Conservation (phyloP, 2,888 invertebrate species). For the Caenorhabditis parvicauda region DNA sequence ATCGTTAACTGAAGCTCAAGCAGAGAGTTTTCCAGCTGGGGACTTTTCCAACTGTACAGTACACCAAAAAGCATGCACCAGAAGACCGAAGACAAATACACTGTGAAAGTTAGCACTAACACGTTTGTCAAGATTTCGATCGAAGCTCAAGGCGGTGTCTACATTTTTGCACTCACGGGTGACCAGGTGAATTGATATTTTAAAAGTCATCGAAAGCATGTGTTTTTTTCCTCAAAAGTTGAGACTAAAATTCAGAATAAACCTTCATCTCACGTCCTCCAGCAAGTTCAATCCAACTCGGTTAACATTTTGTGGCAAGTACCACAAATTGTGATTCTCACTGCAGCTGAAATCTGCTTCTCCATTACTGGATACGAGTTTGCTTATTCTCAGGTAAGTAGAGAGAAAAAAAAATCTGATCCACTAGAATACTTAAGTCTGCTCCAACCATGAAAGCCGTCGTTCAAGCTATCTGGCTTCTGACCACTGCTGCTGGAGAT, state of each 20-base stretch:
- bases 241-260: slow-evolving; percentile 5
- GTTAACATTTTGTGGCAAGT: slow-evolving; percentile 64
- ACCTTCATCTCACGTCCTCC: slow-evolving; percentile 8
- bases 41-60: slow-evolving; percentile 44
- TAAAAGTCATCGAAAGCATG: neutral
- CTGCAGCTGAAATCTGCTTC: slow-evolving; percentile 66
- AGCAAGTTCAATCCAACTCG: slow-evolving; percentile 39
- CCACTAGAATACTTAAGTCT: slow-evolving; percentile 67
- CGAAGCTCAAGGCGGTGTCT: slow-evolving; percentile 55
- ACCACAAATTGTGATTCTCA: slow-evolving; percentile 66
- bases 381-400: slow-evolving; percentile 51
- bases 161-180: slow-evolving; percentile 35
- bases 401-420: neutral
- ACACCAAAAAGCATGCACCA: slow-evolving; percentile 42
- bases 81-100: slow-evolving; percentile 24
- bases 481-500: slow-evolving; percentile 90
- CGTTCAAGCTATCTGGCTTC: slow-evolving; percentile 83
- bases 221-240: neutral
- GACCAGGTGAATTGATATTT: slow-evolving; percentile 3
- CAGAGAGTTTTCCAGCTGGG: no score
- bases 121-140: slow-evolving; percentile 15
- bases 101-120: neutral
- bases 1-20: no score
- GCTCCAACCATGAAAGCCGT: slow-evolving; percentile 91
- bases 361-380: slow-evolving; percentile 67